Evolutionary conservation across 2,888 invertebrate species (phyloP), one percentile per base, ranked within the genome.

Genomic region (Hyposoter dolosus): DNA sequence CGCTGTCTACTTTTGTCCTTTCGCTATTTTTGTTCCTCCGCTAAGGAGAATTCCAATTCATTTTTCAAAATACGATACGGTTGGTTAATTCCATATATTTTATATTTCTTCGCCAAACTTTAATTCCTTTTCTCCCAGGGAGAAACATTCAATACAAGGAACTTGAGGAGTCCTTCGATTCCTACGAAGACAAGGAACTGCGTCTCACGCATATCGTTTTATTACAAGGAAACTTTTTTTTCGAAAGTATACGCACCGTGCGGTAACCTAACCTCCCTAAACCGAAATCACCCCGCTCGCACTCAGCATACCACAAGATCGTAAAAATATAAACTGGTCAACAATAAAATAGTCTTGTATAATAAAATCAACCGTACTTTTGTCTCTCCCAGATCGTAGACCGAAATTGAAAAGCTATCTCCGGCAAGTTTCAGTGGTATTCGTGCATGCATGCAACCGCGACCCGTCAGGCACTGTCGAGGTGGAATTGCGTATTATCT

Each of bases 21-120:
- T 50, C 15, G 17, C 50, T 17, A 50, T 50, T 50, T 50, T 17
- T 43, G 17, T 43, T 43, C 68, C 19, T 68, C 68, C 43, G 43
- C 43, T 68, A 19, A n/a, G 43, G 43, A 68, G 43, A 43, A 68
- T 43, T 68, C 43, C 68, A 68, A 68, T 68, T 68, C 5, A 68
- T 43, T 43, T 68, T 43, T 43, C 68, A 68, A 68, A 68, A 68
- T 17, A 5, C 17, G 68, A n/a, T 68, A 23, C 68, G 43, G 43
- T 12, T 40, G 23, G 68, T 68, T 17, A 68, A 19, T 43, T 68
- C 43, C 4, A 32, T n/a, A n/a, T n/a, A 40, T 68, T 68, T 68
- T n/a, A 68, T 68, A 68, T n/a, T 68, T 40, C n/a, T 43, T 68
- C 43, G 17, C 43, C 5, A 68, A 68, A 68, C 68, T 68, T n/a